A percentile compares a stretch with the other conserved stretches of the same genome.
Evolutionary conservation across 2,797 vertebrate genomes (phyloP).

Genomic region (Podarcis siculus): DNA sequence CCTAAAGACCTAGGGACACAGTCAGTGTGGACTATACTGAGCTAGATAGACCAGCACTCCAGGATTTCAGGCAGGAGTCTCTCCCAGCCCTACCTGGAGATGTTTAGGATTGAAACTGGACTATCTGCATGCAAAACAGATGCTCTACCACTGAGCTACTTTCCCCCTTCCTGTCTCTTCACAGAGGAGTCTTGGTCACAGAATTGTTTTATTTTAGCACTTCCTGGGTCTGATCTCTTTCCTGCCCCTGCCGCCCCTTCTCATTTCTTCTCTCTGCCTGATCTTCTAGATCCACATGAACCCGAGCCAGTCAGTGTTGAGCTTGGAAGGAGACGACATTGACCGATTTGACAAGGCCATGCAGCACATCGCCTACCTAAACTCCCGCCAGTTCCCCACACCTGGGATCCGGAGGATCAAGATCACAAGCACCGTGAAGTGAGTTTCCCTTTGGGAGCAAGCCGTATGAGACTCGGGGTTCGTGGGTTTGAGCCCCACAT

Average conservation of each 20-base stretch:
- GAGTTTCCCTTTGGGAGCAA: conserved; percentile 37
- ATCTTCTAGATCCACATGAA: conserved; percentile 86
- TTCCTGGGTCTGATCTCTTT: rapidly evolving
- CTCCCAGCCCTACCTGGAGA: no score
- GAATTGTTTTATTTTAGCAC: not conserved
- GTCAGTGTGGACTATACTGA: no score
- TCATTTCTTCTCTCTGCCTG: not conserved
- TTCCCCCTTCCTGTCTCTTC: not conserved
- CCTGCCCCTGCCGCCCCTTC: rapidly evolving
- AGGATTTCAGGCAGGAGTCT: no score
- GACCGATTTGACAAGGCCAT: conserved; percentile 92
- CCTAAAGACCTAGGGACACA: no score
- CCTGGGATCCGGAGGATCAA: conserved; percentile 93
- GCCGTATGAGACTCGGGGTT: no score
- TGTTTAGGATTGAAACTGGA: no score
- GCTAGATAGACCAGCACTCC: no score
- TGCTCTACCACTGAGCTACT: no score
- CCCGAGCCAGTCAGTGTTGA: conserved; percentile 89
- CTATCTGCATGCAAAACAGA: no score
- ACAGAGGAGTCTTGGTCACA: not conserved
- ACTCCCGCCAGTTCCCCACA: conserved; percentile 96
- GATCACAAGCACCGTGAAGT: conserved; percentile 89
- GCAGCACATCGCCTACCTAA: conserved; percentile 94
- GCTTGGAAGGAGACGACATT: conserved; percentile 89
- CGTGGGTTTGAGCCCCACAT: no score